A percentile compares a stretch with the other conserved stretches of the same genome.
Evolutionary conservation across 2,797 vertebrate genomes (phyloP).

Genomic region (Harpagifer antarcticus): DNA sequence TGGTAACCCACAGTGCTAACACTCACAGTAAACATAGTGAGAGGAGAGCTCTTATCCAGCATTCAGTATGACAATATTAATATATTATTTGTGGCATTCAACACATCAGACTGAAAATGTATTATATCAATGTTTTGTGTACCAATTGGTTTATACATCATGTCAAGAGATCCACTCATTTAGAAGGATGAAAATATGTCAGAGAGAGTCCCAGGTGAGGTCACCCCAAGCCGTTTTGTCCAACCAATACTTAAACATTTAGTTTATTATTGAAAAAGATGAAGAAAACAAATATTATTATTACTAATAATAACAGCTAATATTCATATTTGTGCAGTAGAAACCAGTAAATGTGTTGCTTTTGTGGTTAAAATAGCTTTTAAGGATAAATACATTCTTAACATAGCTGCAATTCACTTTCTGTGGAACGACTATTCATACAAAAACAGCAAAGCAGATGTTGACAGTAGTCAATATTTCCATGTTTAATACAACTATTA

Average conservation of each 20-base stretch:
- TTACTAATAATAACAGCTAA: not conserved
- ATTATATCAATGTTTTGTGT: constrained; percentile 1
- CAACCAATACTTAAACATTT: not conserved
- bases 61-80: constrained; percentile 7
- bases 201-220: not conserved
- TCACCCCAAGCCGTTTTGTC: not conserved
- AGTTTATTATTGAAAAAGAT: not conserved
- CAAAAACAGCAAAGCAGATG: not conserved
- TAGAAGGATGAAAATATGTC: not conserved
- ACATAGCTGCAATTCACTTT: not conserved
- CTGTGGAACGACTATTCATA: not conserved
- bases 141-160: not conserved
- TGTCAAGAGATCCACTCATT: not conserved
- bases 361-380: not conserved
- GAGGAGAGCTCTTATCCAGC: constrained; percentile 3
- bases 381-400: not conserved
- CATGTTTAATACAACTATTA: no score
- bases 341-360: not conserved
- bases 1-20: not conserved
- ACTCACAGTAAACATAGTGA: not conserved
- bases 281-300: not conserved
- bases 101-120: not conserved
- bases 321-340: not conserved
- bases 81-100: not conserved
- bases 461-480: not conserved